These are phyloP conservation scores for Mystacides longicornis DNA, from an alignment of 2,888 invertebrate species.

Conservation along the genomic window DNA sequence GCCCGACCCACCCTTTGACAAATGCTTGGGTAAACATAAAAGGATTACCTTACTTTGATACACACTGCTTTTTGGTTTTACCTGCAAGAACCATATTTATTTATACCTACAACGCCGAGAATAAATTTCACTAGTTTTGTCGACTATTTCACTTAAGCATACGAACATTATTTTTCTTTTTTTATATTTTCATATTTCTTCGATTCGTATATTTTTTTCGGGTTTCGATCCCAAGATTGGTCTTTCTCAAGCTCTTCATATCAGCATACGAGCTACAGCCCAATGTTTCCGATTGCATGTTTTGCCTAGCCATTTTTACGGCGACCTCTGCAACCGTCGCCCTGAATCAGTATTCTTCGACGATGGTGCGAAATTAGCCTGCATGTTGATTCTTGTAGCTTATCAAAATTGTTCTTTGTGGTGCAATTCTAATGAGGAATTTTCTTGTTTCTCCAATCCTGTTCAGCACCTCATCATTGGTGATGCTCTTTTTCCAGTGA, in stretches of 20 bases:
- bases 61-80: constrained; percentile 11
- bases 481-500: not conserved
- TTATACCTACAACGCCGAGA: no score
- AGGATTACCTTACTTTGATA: constrained; percentile 23
- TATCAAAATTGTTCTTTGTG: not conserved
- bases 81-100: no score
- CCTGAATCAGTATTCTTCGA: not conserved
- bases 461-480: not conserved
- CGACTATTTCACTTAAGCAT: no score
- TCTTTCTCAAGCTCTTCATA: not conserved
- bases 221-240: no score
- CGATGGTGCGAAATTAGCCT: not conserved
- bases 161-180: no score
- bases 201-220: no score
- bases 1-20: not conserved
- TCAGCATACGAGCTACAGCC: not conserved
- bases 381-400: not conserved
- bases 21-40: constrained; percentile 17
- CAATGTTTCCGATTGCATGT: not conserved
- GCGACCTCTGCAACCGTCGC: not conserved
- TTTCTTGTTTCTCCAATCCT: not conserved
- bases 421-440: not conserved
- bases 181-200: no score
- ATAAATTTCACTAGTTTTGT: no score
- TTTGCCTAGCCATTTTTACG: not conserved